Percentiles rank a stretch among this genome's conserved stretches.
Evolutionary conservation across 2,113 vertebrate genomes (phyloP).

Genomic region (Odobenus rosmarus): DNA sequence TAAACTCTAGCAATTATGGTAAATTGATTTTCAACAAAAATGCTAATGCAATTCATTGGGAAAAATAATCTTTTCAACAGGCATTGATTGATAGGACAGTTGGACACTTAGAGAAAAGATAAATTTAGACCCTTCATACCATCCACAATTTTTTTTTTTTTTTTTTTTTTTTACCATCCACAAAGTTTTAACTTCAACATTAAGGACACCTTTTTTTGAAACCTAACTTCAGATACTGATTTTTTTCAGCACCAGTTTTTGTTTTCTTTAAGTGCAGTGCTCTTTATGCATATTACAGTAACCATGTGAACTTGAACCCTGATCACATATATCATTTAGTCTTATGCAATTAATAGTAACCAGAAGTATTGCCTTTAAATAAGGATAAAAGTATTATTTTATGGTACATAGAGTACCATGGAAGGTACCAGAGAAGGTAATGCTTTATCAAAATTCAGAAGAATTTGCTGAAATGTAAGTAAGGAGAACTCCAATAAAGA

Average conservation of each 20-base stretch:
- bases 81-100: background rate
- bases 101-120: background rate
- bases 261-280: background rate
- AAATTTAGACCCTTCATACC: background rate
- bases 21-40: background rate
- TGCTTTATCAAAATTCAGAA: background rate
- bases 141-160: background rate
- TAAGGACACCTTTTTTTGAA: background rate
- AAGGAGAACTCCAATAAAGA: background rate
- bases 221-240: background rate
- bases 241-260: background rate
- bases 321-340: background rate
- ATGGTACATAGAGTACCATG: background rate
- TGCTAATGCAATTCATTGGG: background rate
- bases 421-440: background rate
- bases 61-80: conserved; percentile 5
- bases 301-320: background rate
- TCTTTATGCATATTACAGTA: background rate
- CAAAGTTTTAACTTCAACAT: background rate
- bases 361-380: background rate
- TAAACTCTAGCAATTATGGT: background rate
- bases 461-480: background rate
- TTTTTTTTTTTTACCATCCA: background rate
- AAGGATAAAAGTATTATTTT: background rate
- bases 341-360: background rate